phyloP scores from a whole-genome alignment of 2,797 vertebrate genomes.

The Sebastes steindachneri region DNA sequence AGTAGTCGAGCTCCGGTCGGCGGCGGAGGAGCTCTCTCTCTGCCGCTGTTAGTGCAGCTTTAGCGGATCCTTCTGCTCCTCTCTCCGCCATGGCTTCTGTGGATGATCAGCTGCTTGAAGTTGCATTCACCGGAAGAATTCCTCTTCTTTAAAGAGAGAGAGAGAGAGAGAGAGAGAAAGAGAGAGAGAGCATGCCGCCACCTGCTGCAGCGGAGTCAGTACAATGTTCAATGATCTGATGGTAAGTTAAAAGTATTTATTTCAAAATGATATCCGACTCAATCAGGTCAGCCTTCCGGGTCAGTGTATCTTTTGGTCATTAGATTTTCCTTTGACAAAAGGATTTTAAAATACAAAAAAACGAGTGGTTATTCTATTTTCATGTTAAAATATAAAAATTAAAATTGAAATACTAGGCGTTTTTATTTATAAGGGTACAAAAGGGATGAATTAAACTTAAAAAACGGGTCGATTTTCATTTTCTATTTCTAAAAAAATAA shows the following conservation, averaged over 20 bases:
- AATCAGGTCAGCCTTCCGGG: too few species aligned
- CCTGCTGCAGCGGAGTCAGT: background rate
- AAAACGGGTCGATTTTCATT: too few species aligned
- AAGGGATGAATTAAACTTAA: too few species aligned
- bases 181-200: background rate
- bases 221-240: background rate
- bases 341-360: too few species aligned
- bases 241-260: background rate
- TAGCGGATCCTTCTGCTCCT: background rate
- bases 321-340: too few species aligned
- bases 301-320: too few species aligned
- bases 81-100: conserved; percentile 51
- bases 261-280: too few species aligned
- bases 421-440: too few species aligned
- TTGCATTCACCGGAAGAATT: background rate
- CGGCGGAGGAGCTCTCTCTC: conserved; percentile 30
- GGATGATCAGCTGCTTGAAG: background rate
- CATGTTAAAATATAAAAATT: too few species aligned
- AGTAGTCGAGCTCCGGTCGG: conserved; percentile 42
- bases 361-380: too few species aligned
- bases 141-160: too few species aligned
- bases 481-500: too few species aligned
- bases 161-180: background rate
- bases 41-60: background rate
- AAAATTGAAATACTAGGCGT: rapidly evolving